These are phyloP conservation scores for Listrodromus nycthemerus DNA, from an alignment of 2,888 invertebrate species.

Conservation along the genomic window DNA sequence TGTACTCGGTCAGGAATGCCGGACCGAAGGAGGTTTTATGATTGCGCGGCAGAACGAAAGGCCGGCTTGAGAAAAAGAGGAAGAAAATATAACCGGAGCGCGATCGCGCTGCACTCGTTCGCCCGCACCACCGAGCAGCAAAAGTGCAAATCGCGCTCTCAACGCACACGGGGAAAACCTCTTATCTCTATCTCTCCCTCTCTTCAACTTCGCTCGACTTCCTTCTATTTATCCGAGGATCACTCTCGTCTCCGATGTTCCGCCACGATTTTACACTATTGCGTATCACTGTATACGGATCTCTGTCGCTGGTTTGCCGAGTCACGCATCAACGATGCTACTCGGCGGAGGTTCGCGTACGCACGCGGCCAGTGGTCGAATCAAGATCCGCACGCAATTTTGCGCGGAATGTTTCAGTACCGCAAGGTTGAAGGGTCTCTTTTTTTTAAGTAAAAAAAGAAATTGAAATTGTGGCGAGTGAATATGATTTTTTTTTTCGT, in stretches of 20 bases:
- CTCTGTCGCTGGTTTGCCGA: slow-evolving; percentile 29
- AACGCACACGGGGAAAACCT: slow-evolving; percentile 37
- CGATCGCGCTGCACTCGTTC: slow-evolving; percentile 26
- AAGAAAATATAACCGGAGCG: slow-evolving; percentile 29
- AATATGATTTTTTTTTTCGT: background rate
- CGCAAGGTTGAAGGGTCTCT: background rate
- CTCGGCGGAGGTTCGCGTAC: slow-evolving; percentile 18
- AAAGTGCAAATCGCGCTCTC: slow-evolving; percentile 61
- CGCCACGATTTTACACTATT: slow-evolving; percentile 39
- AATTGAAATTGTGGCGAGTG: background rate
- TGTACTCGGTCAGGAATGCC: slow-evolving; percentile 69
- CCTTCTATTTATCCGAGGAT: slow-evolving; percentile 42
- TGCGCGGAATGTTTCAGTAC: background rate
- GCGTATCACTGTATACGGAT: background rate
- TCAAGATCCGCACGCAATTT: slow-evolving; percentile 48
- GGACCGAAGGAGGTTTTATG: slow-evolving; percentile 72
- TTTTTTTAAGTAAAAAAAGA: background rate
- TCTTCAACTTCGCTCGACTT: slow-evolving; percentile 51
- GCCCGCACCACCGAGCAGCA: slow-evolving; percentile 30
- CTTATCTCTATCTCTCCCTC: slow-evolving; percentile 8
- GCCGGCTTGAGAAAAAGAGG: slow-evolving; percentile 46
- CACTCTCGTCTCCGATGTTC: slow-evolving; percentile 54
- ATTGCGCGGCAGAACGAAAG: slow-evolving; percentile 61
- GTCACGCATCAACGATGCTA: slow-evolving; percentile 54
- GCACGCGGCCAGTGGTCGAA: slow-evolving; percentile 31